Evolutionary conservation across 2,113 vertebrate genomes (phyloP).

Genomic region (Otis tarda): DNA sequence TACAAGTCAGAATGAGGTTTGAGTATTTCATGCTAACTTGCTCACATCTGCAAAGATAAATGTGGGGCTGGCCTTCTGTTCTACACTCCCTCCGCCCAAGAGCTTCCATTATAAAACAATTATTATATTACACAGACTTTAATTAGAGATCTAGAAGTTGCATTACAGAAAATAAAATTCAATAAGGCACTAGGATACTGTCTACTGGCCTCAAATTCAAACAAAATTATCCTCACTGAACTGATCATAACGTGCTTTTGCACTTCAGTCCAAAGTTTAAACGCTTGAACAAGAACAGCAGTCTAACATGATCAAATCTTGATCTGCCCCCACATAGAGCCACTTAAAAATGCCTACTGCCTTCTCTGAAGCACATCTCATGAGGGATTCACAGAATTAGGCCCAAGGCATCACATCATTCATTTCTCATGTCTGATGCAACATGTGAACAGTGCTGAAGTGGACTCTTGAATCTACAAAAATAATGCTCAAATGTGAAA

Average conservation of each 20-base stretch:
- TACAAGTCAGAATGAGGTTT: background rate
- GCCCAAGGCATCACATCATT: background rate
- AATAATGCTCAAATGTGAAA: background rate
- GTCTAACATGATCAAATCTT: background rate
- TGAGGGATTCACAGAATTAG: background rate
- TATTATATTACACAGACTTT: background rate
- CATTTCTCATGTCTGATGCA: background rate
- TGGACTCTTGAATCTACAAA: background rate
- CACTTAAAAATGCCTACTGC: background rate
- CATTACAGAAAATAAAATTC: background rate
- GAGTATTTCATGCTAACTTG: background rate
- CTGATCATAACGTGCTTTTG: background rate
- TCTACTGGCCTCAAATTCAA: background rate
- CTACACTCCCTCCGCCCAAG: background rate
- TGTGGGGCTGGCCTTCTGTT: background rate
- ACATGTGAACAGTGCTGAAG: background rate
- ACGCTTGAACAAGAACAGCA: background rate
- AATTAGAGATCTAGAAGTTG: background rate
- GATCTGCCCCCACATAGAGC: background rate
- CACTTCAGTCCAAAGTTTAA: background rate
- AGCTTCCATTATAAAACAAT: background rate
- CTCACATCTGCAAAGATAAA: background rate
- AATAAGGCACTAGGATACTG: background rate
- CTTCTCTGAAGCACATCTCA: background rate
- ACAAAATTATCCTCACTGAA: background rate